Percentiles rank a stretch among this genome's conserved stretches.
Evolutionary conservation across 2,888 invertebrate genomes (phyloP).

Genomic region (Machimus rusticus): DNA sequence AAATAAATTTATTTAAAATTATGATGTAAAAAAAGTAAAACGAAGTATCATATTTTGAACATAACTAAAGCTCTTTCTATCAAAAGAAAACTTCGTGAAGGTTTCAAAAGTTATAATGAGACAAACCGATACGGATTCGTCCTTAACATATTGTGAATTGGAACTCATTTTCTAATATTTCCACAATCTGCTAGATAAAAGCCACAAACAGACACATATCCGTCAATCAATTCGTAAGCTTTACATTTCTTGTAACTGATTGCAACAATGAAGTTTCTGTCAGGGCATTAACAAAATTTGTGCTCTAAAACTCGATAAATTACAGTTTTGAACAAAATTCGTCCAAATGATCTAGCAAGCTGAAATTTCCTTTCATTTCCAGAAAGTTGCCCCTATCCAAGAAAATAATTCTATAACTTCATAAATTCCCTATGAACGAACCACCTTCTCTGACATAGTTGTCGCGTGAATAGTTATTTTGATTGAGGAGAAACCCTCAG

Average conservation of each 20-base stretch:
- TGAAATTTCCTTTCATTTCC: not conserved
- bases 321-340: not conserved
- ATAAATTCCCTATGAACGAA: not conserved
- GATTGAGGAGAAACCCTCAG: not conserved
- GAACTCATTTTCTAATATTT: not conserved
- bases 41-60: not conserved
- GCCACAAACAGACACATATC: not conserved
- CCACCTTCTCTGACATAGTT: not conserved
- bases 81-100: too few species aligned
- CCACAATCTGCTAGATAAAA: not conserved
- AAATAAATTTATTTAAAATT: not conserved
- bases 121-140: too few species aligned
- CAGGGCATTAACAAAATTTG: not conserved
- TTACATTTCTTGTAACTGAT: not conserved
- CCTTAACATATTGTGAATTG: too few species aligned
- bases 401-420: not conserved
- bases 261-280: not conserved
- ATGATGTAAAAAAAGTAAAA: too few species aligned
- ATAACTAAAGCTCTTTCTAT: not conserved
- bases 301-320: not conserved
- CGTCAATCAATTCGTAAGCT: not conserved
- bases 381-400: not conserved
- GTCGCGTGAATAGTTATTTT: not conserved
- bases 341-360: not conserved
- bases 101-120: not conserved